Conservation (phyloP, 2,113 vertebrate species). For the Gavialis gangeticus region DNA sequence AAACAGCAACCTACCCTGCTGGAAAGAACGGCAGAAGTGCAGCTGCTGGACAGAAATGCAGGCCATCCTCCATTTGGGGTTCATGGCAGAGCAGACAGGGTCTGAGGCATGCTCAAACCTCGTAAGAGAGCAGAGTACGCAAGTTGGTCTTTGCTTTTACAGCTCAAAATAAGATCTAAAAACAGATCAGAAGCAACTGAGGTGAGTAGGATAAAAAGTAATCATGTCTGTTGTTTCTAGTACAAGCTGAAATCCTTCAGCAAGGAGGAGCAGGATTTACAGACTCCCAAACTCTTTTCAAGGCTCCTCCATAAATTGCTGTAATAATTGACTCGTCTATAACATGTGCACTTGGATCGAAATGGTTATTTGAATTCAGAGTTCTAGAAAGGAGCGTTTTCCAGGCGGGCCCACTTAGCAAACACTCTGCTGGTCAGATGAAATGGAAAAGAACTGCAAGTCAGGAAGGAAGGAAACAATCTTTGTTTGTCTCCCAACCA, state of each 20-base stretch:
- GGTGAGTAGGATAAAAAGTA: conserved; percentile 66
- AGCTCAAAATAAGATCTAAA: conserved; percentile 54
- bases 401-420: neutral
- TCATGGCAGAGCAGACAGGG: conserved; percentile 36
- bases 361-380: neutral
- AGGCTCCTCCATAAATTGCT: conserved; percentile 22
- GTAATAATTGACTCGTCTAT: neutral
- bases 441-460: conserved; percentile 31
- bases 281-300: conserved; percentile 11
- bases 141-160: neutral
- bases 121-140: conserved; percentile 61
- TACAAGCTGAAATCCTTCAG: conserved; percentile 31
- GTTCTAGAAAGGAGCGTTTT: neutral
- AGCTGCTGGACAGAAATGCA: conserved; percentile 24
- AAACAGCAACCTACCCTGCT: neutral
- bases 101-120: conserved; percentile 41
- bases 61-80: neutral
- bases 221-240: conserved; percentile 60
- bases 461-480: conserved; percentile 33
- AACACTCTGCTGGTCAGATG: neutral
- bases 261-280: conserved; percentile 35
- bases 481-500: conserved; percentile 35
- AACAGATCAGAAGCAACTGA: conserved; percentile 42
- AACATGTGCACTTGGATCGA: neutral
- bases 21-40: neutral